Base-by-base conservation (phyloP, 2,113 vertebrate species). In the Ammodytes dubius region DNA sequence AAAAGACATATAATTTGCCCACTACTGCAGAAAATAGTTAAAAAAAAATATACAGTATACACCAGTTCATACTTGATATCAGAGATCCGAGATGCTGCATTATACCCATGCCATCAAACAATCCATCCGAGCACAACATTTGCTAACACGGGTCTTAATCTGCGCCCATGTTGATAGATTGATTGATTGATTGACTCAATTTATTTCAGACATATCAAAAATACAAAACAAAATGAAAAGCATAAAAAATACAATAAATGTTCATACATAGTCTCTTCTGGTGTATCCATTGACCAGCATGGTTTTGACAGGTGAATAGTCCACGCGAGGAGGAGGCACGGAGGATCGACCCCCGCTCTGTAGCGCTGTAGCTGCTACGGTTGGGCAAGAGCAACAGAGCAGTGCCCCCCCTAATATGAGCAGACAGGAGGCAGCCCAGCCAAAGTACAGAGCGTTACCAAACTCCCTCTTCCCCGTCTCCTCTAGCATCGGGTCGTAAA, bases 361-460 rank as follows among this genome's bases (percentile, higher is more conserved):
- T 5, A 27, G 27, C 27, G 50, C 81, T 15, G 61, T 5, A 11
- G 83, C 37, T 12, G 74, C 37, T 67, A 14, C 84, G 3, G 73
- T 39, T 5, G 91, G 87, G 13, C 95, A 96, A 69, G 95, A 95
- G 84, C 94, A 95, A 13, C 95, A 95, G 39, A 96, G 92, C 50
- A 96, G 83, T 5, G 83, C 90, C 45, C 95, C 95, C 35, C 94
- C 95, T 3, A 95, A 74, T 56, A 95, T 78, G 58, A 96, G 92
- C 83, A 96, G 70, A 76, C 92, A 95, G 66, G 94, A 94, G 4
- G 95, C 89, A 8, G 93, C 94, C 95, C 95, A 96, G 40, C 95
- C 95, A 14, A 96, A 95, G 84, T 96, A 96, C 85, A 96, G 82
- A 7, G 95, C 95, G 3, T 95, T 95, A 6, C 95, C 95, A 19